Evolutionary conservation across 2,888 invertebrate genomes (phyloP).

Genomic region (Dioctria rufipes): DNA sequence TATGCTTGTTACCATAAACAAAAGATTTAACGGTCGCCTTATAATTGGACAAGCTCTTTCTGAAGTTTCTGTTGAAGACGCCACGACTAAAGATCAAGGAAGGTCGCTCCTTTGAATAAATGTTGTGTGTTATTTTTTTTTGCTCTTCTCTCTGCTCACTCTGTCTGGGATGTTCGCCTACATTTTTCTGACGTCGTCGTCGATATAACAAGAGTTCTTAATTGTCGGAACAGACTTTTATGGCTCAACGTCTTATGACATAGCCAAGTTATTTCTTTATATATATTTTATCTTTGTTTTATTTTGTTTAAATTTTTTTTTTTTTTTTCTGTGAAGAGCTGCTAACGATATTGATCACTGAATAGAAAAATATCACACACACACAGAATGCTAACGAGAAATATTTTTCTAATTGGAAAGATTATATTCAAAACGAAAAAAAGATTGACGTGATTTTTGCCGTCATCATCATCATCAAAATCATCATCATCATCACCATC

Average conservation of each 20-base stretch:
- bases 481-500: neutral
- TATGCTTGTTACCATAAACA: slow-evolving; percentile 52
- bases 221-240: slow-evolving; percentile 40
- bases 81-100: slow-evolving; percentile 12
- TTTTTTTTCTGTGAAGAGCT: neutral
- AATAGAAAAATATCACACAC: too few relatives aligned
- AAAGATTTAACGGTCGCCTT: slow-evolving; percentile 33
- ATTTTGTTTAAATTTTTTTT: neutral
- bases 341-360: slow-evolving; percentile 1
- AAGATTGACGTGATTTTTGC: slow-evolving; percentile 13
- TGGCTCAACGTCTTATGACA: slow-evolving; percentile 10
- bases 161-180: slow-evolving; percentile 21
- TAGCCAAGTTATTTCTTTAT: slow-evolving; percentile 27
- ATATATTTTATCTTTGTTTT: too few relatives aligned
- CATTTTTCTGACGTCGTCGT: slow-evolving; percentile 4
- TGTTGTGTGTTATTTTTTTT: neutral
- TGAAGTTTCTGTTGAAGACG: slow-evolving; percentile 5
- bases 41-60: slow-evolving; percentile 42
- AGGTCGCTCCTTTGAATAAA: slow-evolving; percentile 6
- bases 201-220: slow-evolving; percentile 45
- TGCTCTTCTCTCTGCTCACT: neutral
- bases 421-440: slow-evolving; percentile 15
- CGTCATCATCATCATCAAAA: neutral
- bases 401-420: slow-evolving; percentile 22
- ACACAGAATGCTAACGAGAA: neutral